These are phyloP conservation scores for Euura lappo DNA, from an alignment of 1,140 invertebrate genomes.

Conservation along the genomic window DNA sequence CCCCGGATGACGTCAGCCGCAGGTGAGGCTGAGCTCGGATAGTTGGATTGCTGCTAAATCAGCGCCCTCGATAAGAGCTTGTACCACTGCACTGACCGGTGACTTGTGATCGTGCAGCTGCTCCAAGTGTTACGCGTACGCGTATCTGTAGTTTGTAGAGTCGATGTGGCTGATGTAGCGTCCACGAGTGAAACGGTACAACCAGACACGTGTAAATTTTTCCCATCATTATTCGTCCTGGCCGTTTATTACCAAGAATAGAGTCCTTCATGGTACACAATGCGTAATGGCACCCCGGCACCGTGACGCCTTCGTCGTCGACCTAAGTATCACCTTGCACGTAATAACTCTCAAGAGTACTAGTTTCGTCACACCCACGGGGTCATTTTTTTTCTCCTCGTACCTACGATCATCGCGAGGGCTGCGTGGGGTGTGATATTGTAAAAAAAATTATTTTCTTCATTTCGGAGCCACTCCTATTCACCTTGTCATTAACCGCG, in stretches of 20 bases:
- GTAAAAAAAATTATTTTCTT: too few species aligned
- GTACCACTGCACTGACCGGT: not conserved
- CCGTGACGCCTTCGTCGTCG: not conserved
- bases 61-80: not conserved
- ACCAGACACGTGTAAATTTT: not conserved
- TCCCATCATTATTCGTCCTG: not conserved
- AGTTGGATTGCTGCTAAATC: not conserved
- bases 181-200: not conserved
- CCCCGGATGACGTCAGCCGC: not conserved
- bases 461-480: too few species aligned
- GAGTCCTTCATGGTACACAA: slow-evolving; percentile 3
- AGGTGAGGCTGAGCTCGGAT: not conserved
- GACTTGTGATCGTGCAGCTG: not conserved
- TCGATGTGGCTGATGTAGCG: not conserved
- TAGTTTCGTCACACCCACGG: not conserved
- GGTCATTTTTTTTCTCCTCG: too few species aligned
- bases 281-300: not conserved
- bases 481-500: too few species aligned
- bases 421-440: too few species aligned
- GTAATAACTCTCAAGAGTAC: not conserved
- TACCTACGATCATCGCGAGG: too few species aligned
- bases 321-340: not conserved
- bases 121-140: not conserved
- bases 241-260: not conserved
- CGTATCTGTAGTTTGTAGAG: not conserved